Conservation (phyloP, 2,888 invertebrate species). For the Megastigmus dorsalis region DNA sequence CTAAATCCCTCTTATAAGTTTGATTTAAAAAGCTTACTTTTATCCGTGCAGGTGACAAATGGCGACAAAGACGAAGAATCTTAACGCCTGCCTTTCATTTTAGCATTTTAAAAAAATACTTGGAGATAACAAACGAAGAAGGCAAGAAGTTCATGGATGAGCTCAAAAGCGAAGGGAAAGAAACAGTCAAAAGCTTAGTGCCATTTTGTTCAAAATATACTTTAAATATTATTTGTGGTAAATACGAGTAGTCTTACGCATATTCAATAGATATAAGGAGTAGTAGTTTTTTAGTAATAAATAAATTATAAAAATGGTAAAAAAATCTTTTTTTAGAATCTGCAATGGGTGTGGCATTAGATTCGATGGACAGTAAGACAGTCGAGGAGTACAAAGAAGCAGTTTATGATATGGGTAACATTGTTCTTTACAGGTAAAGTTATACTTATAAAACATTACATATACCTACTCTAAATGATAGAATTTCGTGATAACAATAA, state of each 20-base stretch:
- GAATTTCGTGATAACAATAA: neutral
- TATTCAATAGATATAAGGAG: neutral
- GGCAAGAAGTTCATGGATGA: conserved; percentile 40
- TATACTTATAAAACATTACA: neutral
- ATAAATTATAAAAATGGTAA: neutral
- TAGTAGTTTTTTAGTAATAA: neutral
- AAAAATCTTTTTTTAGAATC: conserved; percentile 52
- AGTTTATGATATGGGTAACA: conserved; percentile 38
- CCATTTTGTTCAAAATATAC: conserved; percentile 54
- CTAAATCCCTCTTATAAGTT: too few species aligned
- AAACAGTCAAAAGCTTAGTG: conserved; percentile 43
- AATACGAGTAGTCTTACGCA: neutral
- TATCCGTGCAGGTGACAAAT: conserved; percentile 52
- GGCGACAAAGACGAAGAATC: conserved; percentile 56
- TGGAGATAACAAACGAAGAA: conserved; percentile 50
- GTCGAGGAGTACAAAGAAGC: conserved; percentile 39
- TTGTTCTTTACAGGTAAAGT: conserved; percentile 43
- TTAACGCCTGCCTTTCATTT: conserved; percentile 55
- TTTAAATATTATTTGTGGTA: conserved; percentile 57
- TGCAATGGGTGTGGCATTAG: conserved; percentile 49
- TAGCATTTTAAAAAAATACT: conserved; percentile 53
- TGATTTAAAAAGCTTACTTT: too few species aligned
- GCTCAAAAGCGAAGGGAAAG: conserved; percentile 45
- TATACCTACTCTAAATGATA: neutral
- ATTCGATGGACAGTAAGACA: conserved; percentile 14